phyloP scores from a whole-genome alignment of 2,113 vertebrate species.

The Cacatua alba region DNA sequence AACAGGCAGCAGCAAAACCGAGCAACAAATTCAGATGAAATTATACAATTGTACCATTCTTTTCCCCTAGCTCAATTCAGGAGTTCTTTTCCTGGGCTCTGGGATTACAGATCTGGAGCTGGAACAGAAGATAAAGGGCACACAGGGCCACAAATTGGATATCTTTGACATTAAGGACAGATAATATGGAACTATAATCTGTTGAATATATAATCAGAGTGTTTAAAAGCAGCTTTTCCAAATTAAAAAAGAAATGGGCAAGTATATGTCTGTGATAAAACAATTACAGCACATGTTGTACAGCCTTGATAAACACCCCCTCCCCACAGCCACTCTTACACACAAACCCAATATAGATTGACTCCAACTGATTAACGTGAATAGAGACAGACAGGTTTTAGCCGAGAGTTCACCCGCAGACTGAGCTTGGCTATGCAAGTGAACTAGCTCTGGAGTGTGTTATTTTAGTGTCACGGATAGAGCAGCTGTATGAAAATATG shows the following conservation, averaged over 20 bases:
- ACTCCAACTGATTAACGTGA: background rate
- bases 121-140: slow-evolving; percentile 30
- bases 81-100: background rate
- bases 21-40: slow-evolving; percentile 26
- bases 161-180: slow-evolving; percentile 17
- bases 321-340: background rate
- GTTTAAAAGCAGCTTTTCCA: slow-evolving; percentile 59
- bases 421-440: background rate
- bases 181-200: slow-evolving; percentile 29
- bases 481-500: slow-evolving; percentile 19
- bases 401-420: background rate
- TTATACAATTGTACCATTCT: background rate
- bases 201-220: slow-evolving; percentile 5
- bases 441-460: slow-evolving; percentile 3
- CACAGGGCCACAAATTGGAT: background rate
- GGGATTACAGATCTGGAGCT: slow-evolving; percentile 15
- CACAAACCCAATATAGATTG: background rate
- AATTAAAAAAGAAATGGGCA: slow-evolving; percentile 36
- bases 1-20: slow-evolving; percentile 38
- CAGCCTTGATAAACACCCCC: background rate
- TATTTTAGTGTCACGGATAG: background rate
- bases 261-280: background rate
- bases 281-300: background rate
- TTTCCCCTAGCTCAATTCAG: background rate
- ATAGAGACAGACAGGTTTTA: background rate